These are phyloP conservation scores for Bradypodion ventrale DNA, from an alignment of 2,797 vertebrate species.

Conservation along the genomic window DNA sequence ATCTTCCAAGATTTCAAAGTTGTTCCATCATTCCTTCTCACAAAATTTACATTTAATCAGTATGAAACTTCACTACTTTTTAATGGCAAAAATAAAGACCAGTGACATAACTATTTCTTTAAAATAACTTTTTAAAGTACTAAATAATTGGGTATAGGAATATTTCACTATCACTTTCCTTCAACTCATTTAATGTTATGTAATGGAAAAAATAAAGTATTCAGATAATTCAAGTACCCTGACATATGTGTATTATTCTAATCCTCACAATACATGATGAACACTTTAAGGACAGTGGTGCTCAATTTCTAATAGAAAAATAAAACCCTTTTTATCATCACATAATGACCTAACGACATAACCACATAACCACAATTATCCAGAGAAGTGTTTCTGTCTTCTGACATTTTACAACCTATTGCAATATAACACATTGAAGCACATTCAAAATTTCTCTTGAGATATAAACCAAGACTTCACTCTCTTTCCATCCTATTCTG, in stretches of 20 bases:
- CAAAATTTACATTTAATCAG: not conserved
- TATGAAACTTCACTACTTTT: not conserved
- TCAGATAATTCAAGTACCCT: constrained; percentile 2
- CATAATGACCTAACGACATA: not conserved
- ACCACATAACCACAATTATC: not conserved
- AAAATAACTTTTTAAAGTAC: not conserved
- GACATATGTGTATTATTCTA: constrained; percentile 1
- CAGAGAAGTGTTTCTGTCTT: not conserved
- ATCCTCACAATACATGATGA: not conserved
- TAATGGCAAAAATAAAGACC: not conserved
- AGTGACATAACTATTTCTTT: not conserved
- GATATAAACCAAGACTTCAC: not conserved
- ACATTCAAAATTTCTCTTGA: not conserved
- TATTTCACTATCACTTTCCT: constrained; percentile 19
- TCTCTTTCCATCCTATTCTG: not conserved
- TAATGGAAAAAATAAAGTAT: not conserved
- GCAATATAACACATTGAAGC: not conserved
- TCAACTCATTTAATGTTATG: not conserved
- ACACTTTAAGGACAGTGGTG: not conserved
- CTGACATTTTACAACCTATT: not conserved
- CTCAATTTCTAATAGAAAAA: not conserved
- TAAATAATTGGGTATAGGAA: constrained; percentile 15
- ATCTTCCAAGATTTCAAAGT: not conserved
- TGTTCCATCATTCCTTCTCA: not conserved
- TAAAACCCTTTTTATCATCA: constrained; percentile 2